phyloP scores from a whole-genome alignment of 2,113 vertebrate genomes.

The Zosterops hypoxanthus region DNA sequence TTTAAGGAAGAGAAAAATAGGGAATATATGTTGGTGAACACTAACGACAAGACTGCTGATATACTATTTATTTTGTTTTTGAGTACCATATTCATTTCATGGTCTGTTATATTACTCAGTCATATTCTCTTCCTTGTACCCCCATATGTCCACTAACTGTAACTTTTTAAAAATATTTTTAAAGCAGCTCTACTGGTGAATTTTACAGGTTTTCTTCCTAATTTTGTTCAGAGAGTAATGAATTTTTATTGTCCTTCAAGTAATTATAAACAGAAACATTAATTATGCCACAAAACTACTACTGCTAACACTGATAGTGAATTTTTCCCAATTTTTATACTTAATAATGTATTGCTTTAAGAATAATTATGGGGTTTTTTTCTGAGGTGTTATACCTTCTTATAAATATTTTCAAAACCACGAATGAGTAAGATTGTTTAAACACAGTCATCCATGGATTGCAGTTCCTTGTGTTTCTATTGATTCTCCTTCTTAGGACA shows the following conservation, averaged over 20 bases:
- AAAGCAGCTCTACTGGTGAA: background rate
- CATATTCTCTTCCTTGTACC: background rate
- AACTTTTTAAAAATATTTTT: background rate
- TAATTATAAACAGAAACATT: background rate
- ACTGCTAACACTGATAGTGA: background rate
- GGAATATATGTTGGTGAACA: background rate
- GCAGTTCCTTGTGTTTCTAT: background rate
- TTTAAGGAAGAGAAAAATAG: background rate
- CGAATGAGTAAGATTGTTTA: background rate
- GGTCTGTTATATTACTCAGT: background rate
- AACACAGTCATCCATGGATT: background rate
- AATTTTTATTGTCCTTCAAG: background rate
- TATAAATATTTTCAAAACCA: background rate
- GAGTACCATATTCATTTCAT: background rate
- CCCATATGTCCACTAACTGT: background rate
- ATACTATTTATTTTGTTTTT: background rate
- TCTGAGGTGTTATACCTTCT: background rate
- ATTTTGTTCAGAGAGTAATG: background rate
- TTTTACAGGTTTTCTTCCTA: background rate
- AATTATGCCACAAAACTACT: background rate
- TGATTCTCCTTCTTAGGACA: background rate
- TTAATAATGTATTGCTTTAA: background rate
- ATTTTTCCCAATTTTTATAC: rapidly evolving
- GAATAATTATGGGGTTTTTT: background rate
- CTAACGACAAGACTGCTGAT: background rate